These are phyloP conservation scores for Stegodyphus dumicola DNA, from an alignment of 1,140 invertebrate genomes.

Conservation along the genomic window DNA sequence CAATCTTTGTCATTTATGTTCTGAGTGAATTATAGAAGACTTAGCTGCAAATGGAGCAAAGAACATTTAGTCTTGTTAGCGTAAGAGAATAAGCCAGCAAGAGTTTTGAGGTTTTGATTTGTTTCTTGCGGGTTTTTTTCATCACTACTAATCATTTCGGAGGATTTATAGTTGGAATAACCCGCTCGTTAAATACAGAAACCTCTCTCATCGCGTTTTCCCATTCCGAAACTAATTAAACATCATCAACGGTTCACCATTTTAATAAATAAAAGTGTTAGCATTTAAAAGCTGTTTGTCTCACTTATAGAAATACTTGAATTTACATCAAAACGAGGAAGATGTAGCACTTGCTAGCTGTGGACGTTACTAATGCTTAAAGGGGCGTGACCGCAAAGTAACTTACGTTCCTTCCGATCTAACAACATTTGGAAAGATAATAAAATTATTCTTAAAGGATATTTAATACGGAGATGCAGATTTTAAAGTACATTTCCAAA, in stretches of 20 bases:
- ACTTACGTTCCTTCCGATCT: neutral
- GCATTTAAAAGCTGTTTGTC: conserved; percentile 17
- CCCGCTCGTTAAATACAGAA: conserved; percentile 20
- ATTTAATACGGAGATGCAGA: too few relatives aligned
- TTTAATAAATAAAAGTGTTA: conserved; percentile 32
- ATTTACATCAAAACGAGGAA: neutral
- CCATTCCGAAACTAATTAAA: conserved; percentile 40
- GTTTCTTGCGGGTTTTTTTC: conserved; percentile 12
- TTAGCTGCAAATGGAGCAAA: conserved; percentile 43
- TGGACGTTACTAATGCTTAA: neutral
- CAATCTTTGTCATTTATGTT: conserved; percentile 8
- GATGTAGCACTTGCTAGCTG: neutral
- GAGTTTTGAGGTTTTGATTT: conserved; percentile 29
- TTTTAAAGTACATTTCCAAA: too few relatives aligned
- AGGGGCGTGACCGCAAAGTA: neutral
- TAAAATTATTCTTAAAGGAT: too few relatives aligned
- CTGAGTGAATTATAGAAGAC: conserved; percentile 50
- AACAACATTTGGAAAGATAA: too few relatives aligned
- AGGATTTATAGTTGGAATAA: conserved; percentile 35
- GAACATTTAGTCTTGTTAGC: conserved; percentile 50
- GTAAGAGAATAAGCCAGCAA: conserved; percentile 38
- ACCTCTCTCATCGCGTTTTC: conserved; percentile 4
- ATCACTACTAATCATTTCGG: conserved; percentile 17
- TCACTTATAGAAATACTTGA: conserved; percentile 15
- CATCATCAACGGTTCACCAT: conserved; percentile 37